These are phyloP conservation scores for Hypanus sabinus DNA, from an alignment of 2,113 vertebrate species.

Conservation along the genomic window DNA sequence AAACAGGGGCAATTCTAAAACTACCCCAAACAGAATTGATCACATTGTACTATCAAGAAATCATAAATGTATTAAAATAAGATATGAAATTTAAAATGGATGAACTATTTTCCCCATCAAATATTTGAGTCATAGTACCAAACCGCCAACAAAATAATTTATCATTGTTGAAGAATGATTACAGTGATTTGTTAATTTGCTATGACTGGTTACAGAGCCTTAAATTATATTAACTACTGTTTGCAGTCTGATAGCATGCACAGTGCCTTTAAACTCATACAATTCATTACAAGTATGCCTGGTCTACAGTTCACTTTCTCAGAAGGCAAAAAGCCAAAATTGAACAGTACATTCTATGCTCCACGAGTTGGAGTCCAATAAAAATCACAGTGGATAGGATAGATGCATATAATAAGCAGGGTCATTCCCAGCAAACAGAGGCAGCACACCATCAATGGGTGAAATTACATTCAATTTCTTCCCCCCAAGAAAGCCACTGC, in stretches of 20 bases:
- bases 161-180: constrained; percentile 68
- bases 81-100: constrained; percentile 44
- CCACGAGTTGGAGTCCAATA: constrained; percentile 58
- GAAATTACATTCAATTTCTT: constrained; percentile 55
- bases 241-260: constrained; percentile 64
- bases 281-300: constrained; percentile 58
- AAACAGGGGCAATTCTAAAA: too few relatives aligned
- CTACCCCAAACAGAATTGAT: too few relatives aligned
- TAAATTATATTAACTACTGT: constrained; percentile 54
- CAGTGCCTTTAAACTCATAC: constrained; percentile 62
- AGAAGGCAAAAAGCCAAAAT: constrained; percentile 57
- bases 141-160: constrained; percentile 71
- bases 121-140: constrained; percentile 93
- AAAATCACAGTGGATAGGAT: constrained; percentile 83
- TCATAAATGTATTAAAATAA: neutral
- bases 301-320: constrained; percentile 48
- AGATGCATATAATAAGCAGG: constrained; percentile 77
- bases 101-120: constrained; percentile 66
- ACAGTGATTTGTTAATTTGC: constrained; percentile 83
- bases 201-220: constrained; percentile 58
- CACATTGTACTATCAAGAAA: too few relatives aligned
- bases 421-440: constrained; percentile 54
- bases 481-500: constrained; percentile 57
- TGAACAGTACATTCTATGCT: constrained; percentile 58
- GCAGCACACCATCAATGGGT: constrained; percentile 45